Evolutionary conservation across 2,888 invertebrate genomes (phyloP), one percentile per base, ranked within the genome.

Genomic region (Limnephilus lunatus): DNA sequence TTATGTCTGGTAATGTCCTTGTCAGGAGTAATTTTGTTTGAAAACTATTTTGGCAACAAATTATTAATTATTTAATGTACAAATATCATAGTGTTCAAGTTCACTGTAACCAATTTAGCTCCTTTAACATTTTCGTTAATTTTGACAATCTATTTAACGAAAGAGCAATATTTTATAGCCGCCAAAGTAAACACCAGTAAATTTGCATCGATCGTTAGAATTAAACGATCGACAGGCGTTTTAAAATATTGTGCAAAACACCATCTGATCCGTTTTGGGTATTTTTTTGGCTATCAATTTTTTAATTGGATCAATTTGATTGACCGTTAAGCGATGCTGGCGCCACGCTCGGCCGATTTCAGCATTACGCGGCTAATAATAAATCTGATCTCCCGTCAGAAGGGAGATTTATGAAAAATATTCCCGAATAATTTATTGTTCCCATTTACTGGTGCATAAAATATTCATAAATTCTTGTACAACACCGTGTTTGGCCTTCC

Each of bases 261-360:
- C 83, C 83, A 83, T 83, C 83, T 83, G 83, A 83, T 83, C 83
- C 83, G 39, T 83, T 83, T 83, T 25, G 39, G 25, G 83, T 14
- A 68, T 68, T 68, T 90, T 90, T 83, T 90, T 44, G n/a, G 44
- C 90, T 25, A 85, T 90, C 44, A 39, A 68, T 35, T 85, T 90
- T 92, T 90, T 92, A 90, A 92, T 90, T 92, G 92, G 90, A 92
- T 92, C 90, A 90, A 90, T 92, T 90, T 92, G 92, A 92, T 92
- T 90, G 90, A 92, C 90, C 92, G 86, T 90, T 85, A 90, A 68
- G 68, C 85, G 90, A 35, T 39, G 85, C 85, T 44, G 30, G 83
- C 53, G 83, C 85, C 81, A 30, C 48, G 68, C 81, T 81, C 83
- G 83, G 32, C 83, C 83, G 35, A 39, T 44, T 86, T 44, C 12